Percentiles rank a stretch among this genome's conserved stretches.
Evolutionary conservation across 2,797 vertebrate species (phyloP).

Genomic region (Nyctibius grandis): DNA sequence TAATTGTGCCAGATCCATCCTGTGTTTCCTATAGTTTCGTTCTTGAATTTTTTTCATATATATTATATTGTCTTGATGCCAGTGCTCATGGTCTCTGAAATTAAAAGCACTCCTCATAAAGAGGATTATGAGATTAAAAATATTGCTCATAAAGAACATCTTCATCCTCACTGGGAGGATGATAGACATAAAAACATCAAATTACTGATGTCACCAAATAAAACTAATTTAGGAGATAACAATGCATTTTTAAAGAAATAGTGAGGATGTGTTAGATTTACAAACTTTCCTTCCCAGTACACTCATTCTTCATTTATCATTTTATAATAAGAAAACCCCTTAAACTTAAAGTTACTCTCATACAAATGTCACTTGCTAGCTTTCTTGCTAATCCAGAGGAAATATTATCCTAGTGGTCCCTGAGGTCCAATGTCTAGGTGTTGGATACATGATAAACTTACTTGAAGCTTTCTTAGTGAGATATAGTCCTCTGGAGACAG

Average conservation of each 20-base stretch:
- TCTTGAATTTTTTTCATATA: neutral
- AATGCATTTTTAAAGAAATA: slow-evolving; percentile 25
- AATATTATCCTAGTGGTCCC: slow-evolving; percentile 77
- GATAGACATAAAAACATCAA: slow-evolving; percentile 23
- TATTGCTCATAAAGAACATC: slow-evolving; percentile 7
- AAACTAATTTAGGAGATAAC: slow-evolving; percentile 50
- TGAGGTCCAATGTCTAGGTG: slow-evolving; percentile 76
- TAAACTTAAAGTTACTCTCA: slow-evolving; percentile 49
- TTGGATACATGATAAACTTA: slow-evolving; percentile 80
- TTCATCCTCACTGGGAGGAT: slow-evolving; percentile 11
- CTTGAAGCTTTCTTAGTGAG: slow-evolving; percentile 72
- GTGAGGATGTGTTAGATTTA: slow-evolving; percentile 15
- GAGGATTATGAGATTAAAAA: slow-evolving; percentile 52
- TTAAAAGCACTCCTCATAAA: slow-evolving; percentile 45
- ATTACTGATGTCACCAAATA: slow-evolving; percentile 31
- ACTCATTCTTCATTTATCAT: slow-evolving; percentile 67
- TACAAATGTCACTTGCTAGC: slow-evolving; percentile 72
- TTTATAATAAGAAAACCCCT: slow-evolving; percentile 64
- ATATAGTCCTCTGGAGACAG: slow-evolving; percentile 72
- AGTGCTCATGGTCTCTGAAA: slow-evolving; percentile 7
- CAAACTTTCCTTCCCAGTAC: slow-evolving; percentile 56
- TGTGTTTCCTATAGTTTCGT: neutral
- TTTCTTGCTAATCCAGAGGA: slow-evolving; percentile 77
- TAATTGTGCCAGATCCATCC: slow-evolving; percentile 3
- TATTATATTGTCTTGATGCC: neutral